These are phyloP conservation scores for Dorcus hopei DNA, from an alignment of 2,888 invertebrate genomes.

Conservation along the genomic window DNA sequence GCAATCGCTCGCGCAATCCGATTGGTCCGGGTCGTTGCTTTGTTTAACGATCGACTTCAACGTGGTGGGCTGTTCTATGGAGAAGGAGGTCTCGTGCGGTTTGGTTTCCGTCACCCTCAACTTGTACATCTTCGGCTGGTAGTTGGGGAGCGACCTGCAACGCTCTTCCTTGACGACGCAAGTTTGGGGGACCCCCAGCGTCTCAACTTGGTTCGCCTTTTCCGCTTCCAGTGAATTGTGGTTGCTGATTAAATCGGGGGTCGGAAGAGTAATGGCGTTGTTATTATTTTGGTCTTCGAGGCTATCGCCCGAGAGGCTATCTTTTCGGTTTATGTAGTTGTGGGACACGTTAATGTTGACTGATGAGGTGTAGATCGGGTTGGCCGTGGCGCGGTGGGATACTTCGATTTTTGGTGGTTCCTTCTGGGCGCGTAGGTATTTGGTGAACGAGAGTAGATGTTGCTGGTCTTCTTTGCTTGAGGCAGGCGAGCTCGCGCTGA, in stretches of 20 bases:
- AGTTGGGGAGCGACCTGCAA: constrained; percentile 27
- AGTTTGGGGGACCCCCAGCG: constrained; percentile 21
- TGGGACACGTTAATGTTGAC: constrained; percentile 62
- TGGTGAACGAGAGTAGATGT: constrained; percentile 44
- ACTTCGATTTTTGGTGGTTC: constrained; percentile 27
- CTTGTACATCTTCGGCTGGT: constrained; percentile 8
- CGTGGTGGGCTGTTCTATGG: constrained; percentile 31
- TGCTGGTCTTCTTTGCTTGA: constrained; percentile 40
- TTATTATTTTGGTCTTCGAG: constrained; percentile 37
- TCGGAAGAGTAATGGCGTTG: constrained; percentile 43
- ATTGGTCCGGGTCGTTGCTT: constrained; percentile 3
- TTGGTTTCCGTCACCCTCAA: constrained; percentile 9
- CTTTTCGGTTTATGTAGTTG: constrained; percentile 44
- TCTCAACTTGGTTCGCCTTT: neutral
- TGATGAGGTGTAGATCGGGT: constrained; percentile 50
- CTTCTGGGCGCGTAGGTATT: constrained; percentile 39
- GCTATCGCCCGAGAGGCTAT: constrained; percentile 54
- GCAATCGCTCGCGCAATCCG: constrained; percentile 13
- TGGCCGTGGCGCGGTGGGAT: constrained; percentile 30
- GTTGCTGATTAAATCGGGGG: constrained; percentile 60
- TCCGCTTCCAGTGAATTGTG: constrained; percentile 52
- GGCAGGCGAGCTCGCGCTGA: constrained; percentile 1
- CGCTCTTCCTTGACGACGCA: constrained; percentile 26
- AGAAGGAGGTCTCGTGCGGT: constrained; percentile 12
- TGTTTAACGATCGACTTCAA: constrained; percentile 39